Evolutionary conservation across 2,888 invertebrate genomes (phyloP), one percentile per base, ranked within the genome.

Genomic region (Linyphia triangularis): DNA sequence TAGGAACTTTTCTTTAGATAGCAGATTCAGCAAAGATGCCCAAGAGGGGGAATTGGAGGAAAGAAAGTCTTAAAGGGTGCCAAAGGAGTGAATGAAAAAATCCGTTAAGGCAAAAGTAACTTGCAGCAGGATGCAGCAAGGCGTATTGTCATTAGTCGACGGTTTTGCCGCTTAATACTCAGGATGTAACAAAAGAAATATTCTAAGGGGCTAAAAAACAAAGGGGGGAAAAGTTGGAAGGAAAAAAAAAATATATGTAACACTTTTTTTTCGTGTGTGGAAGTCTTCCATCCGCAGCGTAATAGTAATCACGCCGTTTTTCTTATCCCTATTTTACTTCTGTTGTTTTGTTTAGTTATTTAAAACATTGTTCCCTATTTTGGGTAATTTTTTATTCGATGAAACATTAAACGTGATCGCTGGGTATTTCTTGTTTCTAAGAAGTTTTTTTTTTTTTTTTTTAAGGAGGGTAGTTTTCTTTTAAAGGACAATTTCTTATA

Each of bases 81-180:
- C 63, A 63, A 40, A 77, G 63, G 24, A 63, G 59, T 33, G 59
- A 22, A 75, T 59, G 30, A 63, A 77, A 77, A 77, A 63, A 77
- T 1, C 37, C 19, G 57, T 57, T 19, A 75, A 75, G 30, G 63
- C 37, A 67, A 51, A 28, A 79, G 67, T 43, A 67, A 79, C 43
- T 79, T 63, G 67, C 79, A 65, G 67, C 9, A 43, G 67, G 61
- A 79, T 28, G 30, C 67, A 67, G 24, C 67, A 43, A 51, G 67
- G 43, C 79, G 22, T 79, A 79, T 67, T 79, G 67, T 79, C 79
- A 79, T 79, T 79, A 79, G 79, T 30, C 67, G 65, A 67, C 51
- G 79, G 79, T 79, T 79, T 79, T 51, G 30, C 65, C 67, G 67
- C 79, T 79, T 79, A 79, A 79, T 79, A 79, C 67, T 67, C 30